Percentiles rank a stretch among this genome's conserved stretches.
Conservation (phyloP, 2,797 vertebrate genomes). For the Smutsia temminckii region DNA sequence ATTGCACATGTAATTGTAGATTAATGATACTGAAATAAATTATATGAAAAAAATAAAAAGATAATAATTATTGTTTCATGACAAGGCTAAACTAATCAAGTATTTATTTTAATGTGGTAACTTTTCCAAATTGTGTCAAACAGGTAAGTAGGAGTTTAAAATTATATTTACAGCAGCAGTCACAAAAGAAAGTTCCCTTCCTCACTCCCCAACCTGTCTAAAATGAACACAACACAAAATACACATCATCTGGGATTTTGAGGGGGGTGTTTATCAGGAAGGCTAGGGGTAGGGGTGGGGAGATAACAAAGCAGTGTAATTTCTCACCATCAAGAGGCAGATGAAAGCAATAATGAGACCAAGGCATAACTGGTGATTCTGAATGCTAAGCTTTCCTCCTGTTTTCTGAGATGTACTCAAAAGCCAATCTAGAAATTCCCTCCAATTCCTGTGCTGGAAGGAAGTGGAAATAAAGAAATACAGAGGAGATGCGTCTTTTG, state of each 20-base stretch:
- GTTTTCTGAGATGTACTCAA: background rate
- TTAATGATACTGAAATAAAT: too few relatives aligned
- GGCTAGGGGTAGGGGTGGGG: background rate
- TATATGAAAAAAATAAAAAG: background rate
- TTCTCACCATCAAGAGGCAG: background rate
- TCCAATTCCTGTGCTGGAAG: background rate
- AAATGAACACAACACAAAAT: background rate
- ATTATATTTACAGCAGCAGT: slow-evolving; percentile 35
- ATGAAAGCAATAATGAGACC: background rate
- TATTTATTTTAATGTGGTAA: slow-evolving; percentile 54
- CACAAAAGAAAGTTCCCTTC: background rate
- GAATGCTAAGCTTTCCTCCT: background rate
- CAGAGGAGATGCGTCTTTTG: background rate
- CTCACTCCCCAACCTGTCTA: background rate
- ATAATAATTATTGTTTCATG: background rate
- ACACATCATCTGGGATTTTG: background rate
- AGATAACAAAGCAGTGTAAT: background rate
- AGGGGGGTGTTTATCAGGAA: background rate
- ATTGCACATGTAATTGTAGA: too few relatives aligned
- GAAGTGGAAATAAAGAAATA: slow-evolving; percentile 4
- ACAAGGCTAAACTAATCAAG: slow-evolving; percentile 35
- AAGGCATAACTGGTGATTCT: background rate
- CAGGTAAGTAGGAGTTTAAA: slow-evolving; percentile 4
- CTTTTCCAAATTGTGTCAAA: slow-evolving; percentile 48
- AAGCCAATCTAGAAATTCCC: background rate